Evolutionary conservation across 37 sponge, comb jelly and placozoan genomes (phyloP).

Genomic region (Petrosia ficiformis): DNA sequence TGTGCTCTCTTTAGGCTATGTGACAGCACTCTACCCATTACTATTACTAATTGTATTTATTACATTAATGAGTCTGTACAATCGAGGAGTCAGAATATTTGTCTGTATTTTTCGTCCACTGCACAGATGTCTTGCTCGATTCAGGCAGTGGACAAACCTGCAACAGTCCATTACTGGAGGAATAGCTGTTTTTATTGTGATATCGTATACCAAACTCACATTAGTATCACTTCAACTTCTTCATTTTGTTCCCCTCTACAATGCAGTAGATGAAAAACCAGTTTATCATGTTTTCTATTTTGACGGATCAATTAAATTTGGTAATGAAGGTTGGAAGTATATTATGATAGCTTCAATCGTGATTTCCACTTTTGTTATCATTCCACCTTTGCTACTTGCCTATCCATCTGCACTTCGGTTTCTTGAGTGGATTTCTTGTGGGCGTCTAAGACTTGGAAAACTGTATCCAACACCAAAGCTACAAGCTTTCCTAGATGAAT

Average conservation of each 20-base stretch:
- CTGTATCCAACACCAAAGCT: neutral
- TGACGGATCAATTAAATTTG: neutral
- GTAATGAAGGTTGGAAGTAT: neutral
- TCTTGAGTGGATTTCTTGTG: neutral
- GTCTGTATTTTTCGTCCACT: neutral
- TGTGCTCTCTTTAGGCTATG: neutral
- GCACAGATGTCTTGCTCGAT: conserved; percentile 1
- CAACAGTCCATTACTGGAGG: conserved; percentile 3
- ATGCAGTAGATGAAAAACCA: neutral
- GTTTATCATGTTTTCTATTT: neutral
- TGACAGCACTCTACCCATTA: neutral
- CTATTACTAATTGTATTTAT: neutral
- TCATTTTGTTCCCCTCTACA: neutral
- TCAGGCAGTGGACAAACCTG: neutral
- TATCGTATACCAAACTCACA: neutral
- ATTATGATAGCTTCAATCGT: neutral
- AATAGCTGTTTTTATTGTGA: conserved; percentile 4
- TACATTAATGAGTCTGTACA: neutral
- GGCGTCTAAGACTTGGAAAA: neutral
- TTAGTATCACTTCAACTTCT: neutral
- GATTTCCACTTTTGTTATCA: neutral
- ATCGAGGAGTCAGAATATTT: neutral
- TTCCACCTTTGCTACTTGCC: neutral
- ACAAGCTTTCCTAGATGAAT: neutral
- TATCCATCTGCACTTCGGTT: neutral